Conservation (phyloP, 1,140 invertebrate genomes). For the Brachionus koreanus region DNA sequence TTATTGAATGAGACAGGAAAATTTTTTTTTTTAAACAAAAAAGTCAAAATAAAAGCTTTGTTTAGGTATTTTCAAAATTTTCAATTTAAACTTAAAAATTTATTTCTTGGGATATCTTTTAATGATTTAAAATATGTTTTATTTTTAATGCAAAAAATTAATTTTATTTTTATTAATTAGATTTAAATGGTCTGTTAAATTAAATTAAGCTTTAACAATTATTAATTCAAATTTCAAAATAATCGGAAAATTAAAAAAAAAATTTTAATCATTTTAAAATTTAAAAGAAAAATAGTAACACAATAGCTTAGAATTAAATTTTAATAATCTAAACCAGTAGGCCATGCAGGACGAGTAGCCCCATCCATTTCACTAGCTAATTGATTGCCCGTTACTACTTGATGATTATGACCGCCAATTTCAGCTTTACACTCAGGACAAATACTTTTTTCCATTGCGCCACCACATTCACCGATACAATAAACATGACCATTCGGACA, state of each 20-base stretch:
- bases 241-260: neutral
- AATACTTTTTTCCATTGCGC: conserved; percentile 62
- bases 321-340: conserved; percentile 31
- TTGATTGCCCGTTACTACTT: conserved; percentile 59
- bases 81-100: no score
- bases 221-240: no score
- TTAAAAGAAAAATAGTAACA: neutral
- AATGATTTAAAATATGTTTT: no score
- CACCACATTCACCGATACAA: conserved; percentile 62
- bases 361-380: conserved; percentile 58
- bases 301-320: neutral
- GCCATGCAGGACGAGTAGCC: conserved; percentile 52
- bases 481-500: conserved; percentile 63
- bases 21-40: no score
- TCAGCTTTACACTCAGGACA: conserved; percentile 66
- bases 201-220: no score
- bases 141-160: no score
- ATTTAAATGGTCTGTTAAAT: no score
- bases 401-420: conserved; percentile 66
- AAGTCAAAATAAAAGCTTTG: no score
- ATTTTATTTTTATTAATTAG: no score
- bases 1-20: neutral
- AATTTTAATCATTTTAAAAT: neutral
- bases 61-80: no score
- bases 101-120: no score